Evolutionary conservation across 2,888 invertebrate genomes (phyloP), one percentile per base, ranked within the genome.

Genomic region (Mythimna impura): DNA sequence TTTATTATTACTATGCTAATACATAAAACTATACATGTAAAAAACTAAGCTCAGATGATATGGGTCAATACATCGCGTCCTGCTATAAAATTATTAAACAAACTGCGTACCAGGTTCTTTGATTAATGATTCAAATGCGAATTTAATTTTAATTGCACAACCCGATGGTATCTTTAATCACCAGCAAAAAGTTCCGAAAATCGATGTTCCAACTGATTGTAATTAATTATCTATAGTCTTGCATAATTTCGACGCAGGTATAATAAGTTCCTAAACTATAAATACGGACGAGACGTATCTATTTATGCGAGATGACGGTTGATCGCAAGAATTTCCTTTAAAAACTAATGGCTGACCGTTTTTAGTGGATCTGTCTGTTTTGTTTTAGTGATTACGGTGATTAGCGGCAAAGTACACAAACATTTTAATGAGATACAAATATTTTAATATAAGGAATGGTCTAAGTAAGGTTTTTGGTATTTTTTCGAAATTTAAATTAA

Each of bases 321-420:
- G 22, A 73, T 73, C 65, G 55, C 72, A 84, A 72, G 77, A 86
- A 86, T 86, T 73, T 83, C 54, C 74, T 81, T 77, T 73, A 78
- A 79, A 78, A 76, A 63, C 50, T 79, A 80, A 82, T 74, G 61
- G 50, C 30, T 3, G 22, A n/a, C 43, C 60, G 66, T 78, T 76
- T 76, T 80, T 72, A 76, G n/a, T 40, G 30, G 61, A 78, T 69
- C 71, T 74, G 68, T 64, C 68, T 66, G 81, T 81, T 86, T 85
- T 85, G 80, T 84, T 73, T 69, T 68, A 57, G 65, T 84, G 85
- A 89, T 86, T 80, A 73, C 66, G 52, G 78, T 76, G 66, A 70
- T 87, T 83, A 83, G 80, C 70, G 75, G 84, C 73, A 71, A 78
- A 70, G 76, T 84, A 78, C 63, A 81, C 80, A 85, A 85, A 83